These are phyloP conservation scores for Fragum whitleyi DNA, from an alignment of 2,888 invertebrate genomes.

Conservation along the genomic window DNA sequence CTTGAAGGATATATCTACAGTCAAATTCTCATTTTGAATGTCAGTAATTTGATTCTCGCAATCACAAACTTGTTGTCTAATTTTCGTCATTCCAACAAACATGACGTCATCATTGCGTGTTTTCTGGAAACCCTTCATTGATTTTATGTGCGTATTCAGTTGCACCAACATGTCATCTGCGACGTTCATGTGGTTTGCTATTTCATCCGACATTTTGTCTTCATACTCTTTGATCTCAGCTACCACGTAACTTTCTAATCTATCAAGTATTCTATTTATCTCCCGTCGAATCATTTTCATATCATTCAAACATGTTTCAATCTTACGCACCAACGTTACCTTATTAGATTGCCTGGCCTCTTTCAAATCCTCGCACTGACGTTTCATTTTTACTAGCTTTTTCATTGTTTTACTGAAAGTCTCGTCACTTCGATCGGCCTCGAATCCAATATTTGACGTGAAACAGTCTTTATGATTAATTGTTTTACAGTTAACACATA, in stretches of 20 bases:
- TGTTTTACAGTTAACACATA: conserved; percentile 11
- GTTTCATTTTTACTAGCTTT: conserved; percentile 3
- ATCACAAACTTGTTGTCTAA: neutral
- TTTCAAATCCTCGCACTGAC: conserved; percentile 12
- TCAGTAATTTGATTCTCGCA: neutral
- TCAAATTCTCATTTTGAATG: neutral
- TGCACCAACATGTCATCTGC: conserved; percentile 21
- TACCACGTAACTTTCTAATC: neutral
- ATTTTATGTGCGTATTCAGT: conserved; percentile 8
- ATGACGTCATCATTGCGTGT: conserved; percentile 18
- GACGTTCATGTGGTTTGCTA: conserved; percentile 6
- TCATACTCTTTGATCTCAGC: conserved; percentile 19
- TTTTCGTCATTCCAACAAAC: conserved; percentile 19
- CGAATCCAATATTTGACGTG: neutral
- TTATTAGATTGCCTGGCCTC: neutral
- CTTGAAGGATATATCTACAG: neutral
- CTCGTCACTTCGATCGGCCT: neutral
- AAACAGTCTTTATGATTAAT: conserved; percentile 9
- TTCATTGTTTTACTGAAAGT: conserved; percentile 24
- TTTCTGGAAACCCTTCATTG: conserved; percentile 17
- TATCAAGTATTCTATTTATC: neutral
- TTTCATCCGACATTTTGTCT: neutral
- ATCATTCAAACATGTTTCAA: conserved; percentile 11
- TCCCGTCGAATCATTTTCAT: neutral
- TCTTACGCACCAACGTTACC: neutral